Conservation (phyloP, 2,888 invertebrate genomes). For the Erpobdella octoculata region DNA sequence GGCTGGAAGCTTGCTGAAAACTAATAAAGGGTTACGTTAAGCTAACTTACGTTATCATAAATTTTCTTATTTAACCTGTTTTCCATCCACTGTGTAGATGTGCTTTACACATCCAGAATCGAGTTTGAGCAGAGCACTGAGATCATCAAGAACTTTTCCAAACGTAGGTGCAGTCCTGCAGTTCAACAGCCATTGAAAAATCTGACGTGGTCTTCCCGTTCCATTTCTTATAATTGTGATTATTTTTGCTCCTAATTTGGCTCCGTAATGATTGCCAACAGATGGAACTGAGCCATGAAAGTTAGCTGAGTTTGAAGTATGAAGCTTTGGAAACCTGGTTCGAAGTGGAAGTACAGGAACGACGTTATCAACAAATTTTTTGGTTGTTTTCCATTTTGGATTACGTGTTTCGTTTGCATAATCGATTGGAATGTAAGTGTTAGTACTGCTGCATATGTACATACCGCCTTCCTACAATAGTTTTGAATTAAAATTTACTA, state of each 20-base stretch:
- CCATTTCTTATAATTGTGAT: constrained; percentile 89
- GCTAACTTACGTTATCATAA: no score
- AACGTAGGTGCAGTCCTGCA: constrained; percentile 87
- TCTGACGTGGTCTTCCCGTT: constrained; percentile 76
- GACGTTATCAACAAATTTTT: constrained; percentile 16
- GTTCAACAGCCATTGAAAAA: constrained; percentile 78
- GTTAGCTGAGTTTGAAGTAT: neutral
- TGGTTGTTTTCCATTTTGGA: constrained; percentile 26
- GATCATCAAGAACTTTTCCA: constrained; percentile 71
- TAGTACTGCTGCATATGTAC: constrained; percentile 73
- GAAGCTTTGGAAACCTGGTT: neutral
- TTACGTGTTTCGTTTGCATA: constrained; percentile 15
- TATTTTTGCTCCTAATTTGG: constrained; percentile 58
- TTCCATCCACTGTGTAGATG: constrained; percentile 77
- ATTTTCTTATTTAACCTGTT: constrained; percentile 69
- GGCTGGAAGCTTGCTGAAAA: no score
- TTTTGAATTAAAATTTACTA: no score
- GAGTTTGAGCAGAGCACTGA: constrained; percentile 84
- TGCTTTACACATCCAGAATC: constrained; percentile 90
- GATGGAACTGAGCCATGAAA: neutral
- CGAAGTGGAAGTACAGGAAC: constrained; percentile 16
- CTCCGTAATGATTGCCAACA: neutral
- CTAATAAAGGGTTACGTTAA: no score
- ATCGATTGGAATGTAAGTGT: constrained; percentile 10
- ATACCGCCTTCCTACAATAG: constrained; percentile 58